Conservation (phyloP, 2,888 invertebrate genomes). For the Pilophorus perplexus region DNA sequence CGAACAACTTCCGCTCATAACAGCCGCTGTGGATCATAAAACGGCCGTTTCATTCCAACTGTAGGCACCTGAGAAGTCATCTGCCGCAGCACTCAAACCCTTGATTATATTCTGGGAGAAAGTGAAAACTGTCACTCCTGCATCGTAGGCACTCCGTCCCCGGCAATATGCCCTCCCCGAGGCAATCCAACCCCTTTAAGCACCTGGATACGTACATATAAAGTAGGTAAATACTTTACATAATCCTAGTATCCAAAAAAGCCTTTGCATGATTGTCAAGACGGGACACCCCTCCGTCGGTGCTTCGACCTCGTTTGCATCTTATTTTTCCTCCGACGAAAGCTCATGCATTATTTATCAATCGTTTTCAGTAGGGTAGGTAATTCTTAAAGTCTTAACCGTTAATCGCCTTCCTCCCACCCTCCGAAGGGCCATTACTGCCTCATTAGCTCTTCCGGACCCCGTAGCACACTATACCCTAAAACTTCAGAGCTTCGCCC, state of each 20-base stretch:
- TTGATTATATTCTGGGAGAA: too few relatives aligned
- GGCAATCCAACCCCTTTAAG: too few relatives aligned
- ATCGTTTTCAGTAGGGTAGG: background rate
- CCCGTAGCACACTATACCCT: background rate
- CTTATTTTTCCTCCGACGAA: background rate
- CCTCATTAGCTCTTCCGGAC: background rate
- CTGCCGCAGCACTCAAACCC: too few relatives aligned
- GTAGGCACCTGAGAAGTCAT: too few relatives aligned
- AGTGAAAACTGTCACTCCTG: too few relatives aligned
- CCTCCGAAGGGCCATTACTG: background rate
- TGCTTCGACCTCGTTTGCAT: conserved; percentile 16
- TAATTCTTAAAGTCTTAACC: background rate
- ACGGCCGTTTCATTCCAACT: too few relatives aligned
- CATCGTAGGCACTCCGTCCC: too few relatives aligned
- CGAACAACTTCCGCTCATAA: too few relatives aligned
- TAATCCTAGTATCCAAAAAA: background rate
- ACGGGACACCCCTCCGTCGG: background rate
- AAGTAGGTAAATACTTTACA: background rate
- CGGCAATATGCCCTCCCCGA: too few relatives aligned
- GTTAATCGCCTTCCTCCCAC: conserved; percentile 16
- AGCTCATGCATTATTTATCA: conserved; percentile 22
- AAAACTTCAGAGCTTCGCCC: too few relatives aligned
- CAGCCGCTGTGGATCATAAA: too few relatives aligned
- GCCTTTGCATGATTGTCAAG: background rate
- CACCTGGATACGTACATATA: background rate